Evolutionary conservation across 2,113 vertebrate species (phyloP).

Genomic region (Bos taurus): DNA sequence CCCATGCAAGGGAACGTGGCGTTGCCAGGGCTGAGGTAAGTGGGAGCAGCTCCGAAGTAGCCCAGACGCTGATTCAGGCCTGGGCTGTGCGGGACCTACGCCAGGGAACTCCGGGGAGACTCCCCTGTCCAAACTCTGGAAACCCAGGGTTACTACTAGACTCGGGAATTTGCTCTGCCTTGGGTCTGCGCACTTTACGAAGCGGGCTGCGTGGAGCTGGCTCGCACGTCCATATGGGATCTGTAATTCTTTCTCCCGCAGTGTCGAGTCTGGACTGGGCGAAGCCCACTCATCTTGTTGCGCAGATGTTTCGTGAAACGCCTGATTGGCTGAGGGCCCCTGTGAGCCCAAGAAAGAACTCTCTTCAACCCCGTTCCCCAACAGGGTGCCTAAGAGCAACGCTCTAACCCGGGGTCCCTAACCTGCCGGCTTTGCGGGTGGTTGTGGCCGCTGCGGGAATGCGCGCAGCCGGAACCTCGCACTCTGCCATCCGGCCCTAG

Average conservation of each 20-base stretch:
- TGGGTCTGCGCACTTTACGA: neutral
- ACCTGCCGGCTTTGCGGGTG: constrained; percentile 27
- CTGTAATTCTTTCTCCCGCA: neutral
- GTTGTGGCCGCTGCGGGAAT: neutral
- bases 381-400: neutral
- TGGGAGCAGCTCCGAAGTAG: constrained; percentile 27
- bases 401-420: neutral
- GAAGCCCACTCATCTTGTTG: constrained; percentile 20
- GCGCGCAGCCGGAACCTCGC: neutral
- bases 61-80: constrained; percentile 61
- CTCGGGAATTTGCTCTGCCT: constrained; percentile 33
- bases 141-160: constrained; percentile 31
- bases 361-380: neutral
- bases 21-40: constrained; percentile 33
- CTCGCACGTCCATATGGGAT: neutral
- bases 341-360: constrained; percentile 12
- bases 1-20: neutral
- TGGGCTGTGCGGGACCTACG: neutral
- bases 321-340: neutral
- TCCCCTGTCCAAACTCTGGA: constrained; percentile 12
- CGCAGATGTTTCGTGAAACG: constrained; percentile 25
- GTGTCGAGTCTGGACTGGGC: neutral
- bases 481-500: neutral
- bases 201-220: neutral
- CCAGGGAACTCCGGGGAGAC: constrained; percentile 58